Evolutionary conservation across 2,113 vertebrate species (phyloP), one percentile per base, ranked within the genome.

Genomic region (Chroicocephalus ridibundus): DNA sequence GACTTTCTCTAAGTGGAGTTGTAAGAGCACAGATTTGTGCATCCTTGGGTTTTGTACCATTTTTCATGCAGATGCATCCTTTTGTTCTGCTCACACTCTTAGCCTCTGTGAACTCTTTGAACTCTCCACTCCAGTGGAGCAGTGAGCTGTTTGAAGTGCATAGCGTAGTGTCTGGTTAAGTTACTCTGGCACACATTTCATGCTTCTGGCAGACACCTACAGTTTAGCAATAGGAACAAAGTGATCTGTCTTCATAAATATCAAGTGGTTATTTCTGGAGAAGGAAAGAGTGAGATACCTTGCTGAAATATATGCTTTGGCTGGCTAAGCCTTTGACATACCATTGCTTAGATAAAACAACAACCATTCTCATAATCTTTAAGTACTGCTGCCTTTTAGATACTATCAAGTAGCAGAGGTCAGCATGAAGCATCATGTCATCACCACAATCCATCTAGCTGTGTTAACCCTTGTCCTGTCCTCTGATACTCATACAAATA

Each of bases 201-300:
- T 46, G 34, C 70, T 70, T 94, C 83, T 95, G 96, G 95, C 92
- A 96, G 86, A 84, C 42, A 78, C 58, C 32, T 57, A 60, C 82
- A 69, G 65, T 92, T 94, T 69, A 95, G 72, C 58, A 93, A 77
- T 22, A 83, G 89, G 91, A 96, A 97, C 84, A 94, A 94, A 94
- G 77, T 78, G 85, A 92, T 97, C 92, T 87, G 40, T 85, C 94
- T 96, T 93, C 84, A 93, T 81, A 96, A 96, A 89, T 89, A 95
- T 52, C 58, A 93, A 92, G 40, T 44, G 68, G 20, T 90, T 90
- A 72, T 96, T 97, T 94, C 77, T 95, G 86, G 88, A 94, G 55
- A 88, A 93, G 55, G 75, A 78, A 81, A 85, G 86, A 65, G 46
- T 51, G 47, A 90, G 74, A 75, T 80, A 81, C 77, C 82, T 92